Evolutionary conservation across 2,113 vertebrate species (phyloP), one percentile per base, ranked within the genome.

Genomic region (Lophotis ruficrista): DNA sequence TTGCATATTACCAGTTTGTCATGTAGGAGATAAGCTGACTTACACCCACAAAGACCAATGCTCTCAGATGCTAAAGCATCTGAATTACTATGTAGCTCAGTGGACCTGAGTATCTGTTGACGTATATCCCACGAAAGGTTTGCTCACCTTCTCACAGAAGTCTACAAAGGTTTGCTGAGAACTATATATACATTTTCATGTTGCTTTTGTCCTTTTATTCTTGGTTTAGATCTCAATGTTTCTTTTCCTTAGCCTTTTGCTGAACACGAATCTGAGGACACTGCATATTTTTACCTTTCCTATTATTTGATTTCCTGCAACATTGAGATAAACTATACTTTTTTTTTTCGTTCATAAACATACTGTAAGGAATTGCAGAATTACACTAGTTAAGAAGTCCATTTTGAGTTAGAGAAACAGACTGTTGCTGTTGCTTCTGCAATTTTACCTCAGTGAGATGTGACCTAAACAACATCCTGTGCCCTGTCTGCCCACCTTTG

Each of bases 101-200:
- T 2, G 6, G 72, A 73, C 12, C 50, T 27, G 43, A 14, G 14
- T 33, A n/a, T 70, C 21, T 73, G 27, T 51, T 75, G 60, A 73
- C 16, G 38, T 3, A n/a, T 8, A 7, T 93, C 62, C 81, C 60
- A 71, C 4, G 6, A 50, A 79, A 56, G 6, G 6, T 38, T 78
- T 79, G 20, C 57, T 56, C 9, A 76, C 14, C 24, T 51, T 83
- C 45, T 77, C 19, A 38, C 24, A 68, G 8, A 57, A 50, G 17
- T 56, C 43, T 87, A 5, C 7, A 45, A 71, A 75, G 21, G 0
- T 73, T 89, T 92, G 18, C 25, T 82, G 57, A 83, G 33, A 61
- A 73, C 28, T 41, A 4, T 7, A 3, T 45, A 7, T 14, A 18
- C 0, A 0, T 62, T 68, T 75, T 50, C 7, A 24, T 62, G 13